Percentiles rank a stretch among this genome's conserved stretches.
Evolutionary conservation across 2,797 vertebrate genomes (phyloP).

Genomic region (Phoxinus dragarum): DNA sequence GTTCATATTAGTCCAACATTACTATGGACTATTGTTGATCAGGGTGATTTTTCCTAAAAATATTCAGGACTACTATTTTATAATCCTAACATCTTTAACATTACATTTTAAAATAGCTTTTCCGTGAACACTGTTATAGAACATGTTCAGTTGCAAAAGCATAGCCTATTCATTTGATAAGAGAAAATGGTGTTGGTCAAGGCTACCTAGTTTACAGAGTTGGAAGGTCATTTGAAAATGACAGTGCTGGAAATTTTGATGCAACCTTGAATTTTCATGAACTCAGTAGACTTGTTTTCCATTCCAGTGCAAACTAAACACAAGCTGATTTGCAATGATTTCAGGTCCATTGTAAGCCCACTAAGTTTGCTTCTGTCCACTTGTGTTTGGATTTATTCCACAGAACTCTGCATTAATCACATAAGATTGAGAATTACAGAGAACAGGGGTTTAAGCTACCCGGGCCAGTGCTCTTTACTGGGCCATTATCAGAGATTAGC

Average conservation of each 20-base stretch:
- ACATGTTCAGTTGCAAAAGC: neutral
- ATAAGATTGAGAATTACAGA: constrained; percentile 49
- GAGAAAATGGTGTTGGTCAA: neutral
- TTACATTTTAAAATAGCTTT: neutral
- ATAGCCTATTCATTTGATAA: neutral
- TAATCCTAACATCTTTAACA: neutral
- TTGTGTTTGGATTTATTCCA: constrained; percentile 17
- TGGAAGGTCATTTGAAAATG: neutral
- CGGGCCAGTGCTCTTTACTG: constrained; percentile 33
- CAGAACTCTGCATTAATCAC: constrained; percentile 55
- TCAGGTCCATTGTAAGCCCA: constrained; percentile 6
- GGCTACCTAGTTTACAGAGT: neutral
- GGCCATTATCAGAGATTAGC: constrained; percentile 52
- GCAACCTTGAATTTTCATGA: neutral
- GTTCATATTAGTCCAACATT: neutral
- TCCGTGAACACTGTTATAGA: neutral
- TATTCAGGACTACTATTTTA: neutral
- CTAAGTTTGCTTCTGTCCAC: constrained; percentile 64
- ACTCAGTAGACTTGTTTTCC: neutral
- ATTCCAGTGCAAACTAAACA: neutral
- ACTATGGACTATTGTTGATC: neutral
- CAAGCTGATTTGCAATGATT: constrained; percentile 9
- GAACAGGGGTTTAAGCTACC: constrained; percentile 30
- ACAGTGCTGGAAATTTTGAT: neutral
- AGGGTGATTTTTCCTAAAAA: neutral